Base-by-base conservation (phyloP, 2,888 invertebrate genomes). In the Cheilosia urbana region DNA sequence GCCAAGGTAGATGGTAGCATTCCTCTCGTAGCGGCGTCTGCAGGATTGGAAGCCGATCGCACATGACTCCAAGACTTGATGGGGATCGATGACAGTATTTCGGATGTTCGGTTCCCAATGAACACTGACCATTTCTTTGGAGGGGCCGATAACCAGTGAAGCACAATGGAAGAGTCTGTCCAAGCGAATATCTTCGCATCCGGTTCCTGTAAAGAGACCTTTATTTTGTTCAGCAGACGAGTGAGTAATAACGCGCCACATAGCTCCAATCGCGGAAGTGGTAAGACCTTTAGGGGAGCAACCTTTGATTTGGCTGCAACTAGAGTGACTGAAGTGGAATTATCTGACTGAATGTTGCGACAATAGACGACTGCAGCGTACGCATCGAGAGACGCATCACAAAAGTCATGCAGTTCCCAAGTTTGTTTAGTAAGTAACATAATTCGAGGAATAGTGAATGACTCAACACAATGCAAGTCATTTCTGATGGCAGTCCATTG, bases 351-450 rank as follows among this genome's bases (percentile, higher is more conserved):
- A 30, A 30, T 30, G 30, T 30, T 30, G 7, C 30, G 30, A 30
- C 30, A 9, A 81, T 19, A 30, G 1, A 30, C 30, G 7, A 37
- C 40, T 13, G 72, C n/a, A n/a, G n/a, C n/a, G n/a, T n/a, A n/a
- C n/a, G n/a, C n/a, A n/a, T n/a, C n/a, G n/a, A n/a, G n/a, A n/a
- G 80, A 87, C 0, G 87, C 77, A 62, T 87, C 85, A 17, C 77
- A 85, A 47, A 87, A 81, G 2, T 47, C 81, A 65, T 78, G 84
- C 42, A 88, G 51, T 58, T 87, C 63, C 42, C 62, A 62, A 21
- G 55, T 45, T 40, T 45, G 17, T 51, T 55, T 55, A 13, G 57
- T 62, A 2, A 30, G 19, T 40, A 40, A 19, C 15, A 83, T 53
- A 11, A 72, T 19, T 63, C 76, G 17, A 6, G 55, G 65, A 40